phyloP scores from a whole-genome alignment of 1,140 invertebrate species.

The Drosophila melanogaster region Release_6_plus_ISO1_MT NT_037436.4:21900001-21900500 shows the following conservation, averaged over 20 bases:
- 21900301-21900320: background rate
- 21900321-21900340: background rate
- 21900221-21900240: no score
- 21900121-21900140: conserved; percentile 1
- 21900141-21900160: conserved; percentile 7
- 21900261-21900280: background rate
- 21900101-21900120: conserved; percentile 27
- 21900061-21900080: conserved; percentile 38
- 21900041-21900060: conserved; percentile 37
- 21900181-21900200: background rate
- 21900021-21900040: conserved; percentile 29
- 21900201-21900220: background rate
- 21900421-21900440: conserved; percentile 15
- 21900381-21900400: conserved; percentile 58
- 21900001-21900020: conserved; percentile 12
- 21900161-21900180: background rate
- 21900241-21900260: background rate
- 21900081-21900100: conserved; percentile 1
- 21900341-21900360: conserved; percentile 3
- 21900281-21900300: background rate
- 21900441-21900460: conserved; percentile 58
- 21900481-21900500: conserved; percentile 29
- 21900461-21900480: conserved; percentile 59
- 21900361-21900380: conserved; percentile 27
- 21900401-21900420: conserved; percentile 36